Evolutionary conservation across 2,888 invertebrate genomes (phyloP), one percentile per base, ranked within the genome.

Genomic region (Tortrix viridana): DNA sequence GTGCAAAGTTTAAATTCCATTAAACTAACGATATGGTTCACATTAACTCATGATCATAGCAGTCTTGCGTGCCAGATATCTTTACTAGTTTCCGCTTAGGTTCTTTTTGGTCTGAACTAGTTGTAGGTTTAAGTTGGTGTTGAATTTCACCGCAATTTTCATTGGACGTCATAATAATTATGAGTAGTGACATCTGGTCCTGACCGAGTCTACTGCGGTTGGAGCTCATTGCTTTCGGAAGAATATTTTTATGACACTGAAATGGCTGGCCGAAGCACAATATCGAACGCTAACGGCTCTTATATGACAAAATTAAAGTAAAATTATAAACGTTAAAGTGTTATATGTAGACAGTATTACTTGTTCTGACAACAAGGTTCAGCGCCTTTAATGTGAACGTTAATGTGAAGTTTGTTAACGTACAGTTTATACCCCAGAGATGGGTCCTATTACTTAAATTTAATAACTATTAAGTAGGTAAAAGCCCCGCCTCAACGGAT

Each of bases 111-210:
- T 0, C 0, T 38, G 41, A 19, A 9, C 19, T 19, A 6, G 3
- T 9, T 3, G n/a, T 46, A 19, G 18, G 19, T 41, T 20, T 41
- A 63, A 26, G 9, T 22, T 57, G 46, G 47, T 47, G 20, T 22
- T 16, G 23, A 53, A 47, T 47, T 57, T 52, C 41, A 50, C 62
- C 57, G 57, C 62, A 63, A 52, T 63, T 63, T 53, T 63, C 62
- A 57, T 63, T 53, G 57, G 38, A 57, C 52, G 52, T 63, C 62
- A 63, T 63, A 57, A 63, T 63, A 63, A 63, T 63, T 63, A 63
- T 63, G 62, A 63, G 57, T 57, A 52, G 62, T 57, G 62, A 63
- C 57, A 63, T 63, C 62, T 63, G 62, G 56, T 46, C 20, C n/a
- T 1, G 56, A 26, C 38, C 53, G 53, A 41, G 52, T 23, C 62